Conservation (phyloP, 1,140 invertebrate genomes). For the Bombus fervidus region DNA sequence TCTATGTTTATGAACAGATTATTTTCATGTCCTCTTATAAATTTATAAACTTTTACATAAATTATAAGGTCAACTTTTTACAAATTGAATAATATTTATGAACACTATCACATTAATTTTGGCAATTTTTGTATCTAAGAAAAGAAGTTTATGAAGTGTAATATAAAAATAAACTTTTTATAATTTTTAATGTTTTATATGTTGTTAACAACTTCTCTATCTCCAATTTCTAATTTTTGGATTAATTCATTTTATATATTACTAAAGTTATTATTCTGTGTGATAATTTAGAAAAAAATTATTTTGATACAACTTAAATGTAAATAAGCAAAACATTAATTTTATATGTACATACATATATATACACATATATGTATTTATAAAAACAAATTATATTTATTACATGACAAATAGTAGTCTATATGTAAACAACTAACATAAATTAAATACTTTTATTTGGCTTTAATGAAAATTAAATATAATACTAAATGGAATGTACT, state of each 20-base stretch:
- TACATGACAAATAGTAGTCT: not conserved
- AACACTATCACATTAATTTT: constrained; percentile 13
- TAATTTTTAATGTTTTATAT: constrained; percentile 32
- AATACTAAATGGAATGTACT: constrained; percentile 53
- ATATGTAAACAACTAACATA: constrained; percentile 20
- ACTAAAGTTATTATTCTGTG: not conserved
- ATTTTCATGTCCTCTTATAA: not conserved
- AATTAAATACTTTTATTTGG: constrained; percentile 56
- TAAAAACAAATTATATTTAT: constrained; percentile 2
- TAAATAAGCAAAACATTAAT: not conserved
- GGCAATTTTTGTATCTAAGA: constrained; percentile 7
- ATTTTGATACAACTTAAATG: constrained; percentile 29
- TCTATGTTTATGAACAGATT: not conserved
- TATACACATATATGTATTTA: constrained; percentile 20
- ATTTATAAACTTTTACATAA: constrained; percentile 30
- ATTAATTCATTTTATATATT: constrained; percentile 5
- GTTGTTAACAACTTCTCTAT: not conserved
- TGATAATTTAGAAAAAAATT: constrained; percentile 15
- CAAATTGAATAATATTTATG: constrained; percentile 16
- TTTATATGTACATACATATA: constrained; percentile 39
- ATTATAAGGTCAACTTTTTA: constrained; percentile 8
- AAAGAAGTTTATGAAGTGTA: constrained; percentile 25
- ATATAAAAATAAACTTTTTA: constrained; percentile 52
- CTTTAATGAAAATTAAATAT: constrained; percentile 28
- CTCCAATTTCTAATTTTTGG: not conserved